phyloP scores from a whole-genome alignment of 2,888 invertebrate genomes.

The Metacarcinus magister region DNA sequence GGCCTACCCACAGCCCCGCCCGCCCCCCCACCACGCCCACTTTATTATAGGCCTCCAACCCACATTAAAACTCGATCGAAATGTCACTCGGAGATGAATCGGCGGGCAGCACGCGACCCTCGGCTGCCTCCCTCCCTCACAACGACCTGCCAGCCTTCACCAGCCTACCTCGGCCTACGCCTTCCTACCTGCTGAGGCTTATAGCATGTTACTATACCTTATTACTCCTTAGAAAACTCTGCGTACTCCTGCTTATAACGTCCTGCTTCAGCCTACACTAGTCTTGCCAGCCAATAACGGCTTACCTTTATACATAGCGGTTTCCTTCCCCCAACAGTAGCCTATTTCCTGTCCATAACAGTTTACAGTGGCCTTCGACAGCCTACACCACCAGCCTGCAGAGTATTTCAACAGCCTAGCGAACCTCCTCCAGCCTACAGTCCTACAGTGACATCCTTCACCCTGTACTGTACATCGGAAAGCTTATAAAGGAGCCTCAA shows the following conservation, averaged over 20 bases:
- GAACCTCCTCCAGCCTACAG: too few relatives aligned
- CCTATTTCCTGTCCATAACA: too few relatives aligned
- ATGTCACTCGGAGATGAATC: slow-evolving; percentile 22
- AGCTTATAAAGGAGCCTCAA: too few relatives aligned
- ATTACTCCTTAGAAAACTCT: neutral
- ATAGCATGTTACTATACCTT: neutral
- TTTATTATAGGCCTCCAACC: slow-evolving; percentile 37
- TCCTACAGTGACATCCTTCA: too few relatives aligned
- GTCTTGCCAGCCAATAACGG: too few relatives aligned
- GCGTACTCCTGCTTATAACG: neutral
- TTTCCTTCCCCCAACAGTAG: too few relatives aligned
- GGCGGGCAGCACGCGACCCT: slow-evolving; percentile 1
- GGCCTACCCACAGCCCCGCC: neutral
- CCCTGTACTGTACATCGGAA: too few relatives aligned
- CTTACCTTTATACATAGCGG: too few relatives aligned
- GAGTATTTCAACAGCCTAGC: too few relatives aligned
- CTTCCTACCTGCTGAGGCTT: neutral
- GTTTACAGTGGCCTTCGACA: too few relatives aligned
- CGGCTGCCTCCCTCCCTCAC: neutral
- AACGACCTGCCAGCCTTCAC: neutral
- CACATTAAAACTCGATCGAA: slow-evolving; percentile 45
- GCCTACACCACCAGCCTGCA: too few relatives aligned
- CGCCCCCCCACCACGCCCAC: neutral
- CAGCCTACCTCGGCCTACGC: neutral
- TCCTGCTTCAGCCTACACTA: neutral